Base-by-base conservation (phyloP, 2,888 invertebrate genomes). In the Coenonympha glycerion region DNA sequence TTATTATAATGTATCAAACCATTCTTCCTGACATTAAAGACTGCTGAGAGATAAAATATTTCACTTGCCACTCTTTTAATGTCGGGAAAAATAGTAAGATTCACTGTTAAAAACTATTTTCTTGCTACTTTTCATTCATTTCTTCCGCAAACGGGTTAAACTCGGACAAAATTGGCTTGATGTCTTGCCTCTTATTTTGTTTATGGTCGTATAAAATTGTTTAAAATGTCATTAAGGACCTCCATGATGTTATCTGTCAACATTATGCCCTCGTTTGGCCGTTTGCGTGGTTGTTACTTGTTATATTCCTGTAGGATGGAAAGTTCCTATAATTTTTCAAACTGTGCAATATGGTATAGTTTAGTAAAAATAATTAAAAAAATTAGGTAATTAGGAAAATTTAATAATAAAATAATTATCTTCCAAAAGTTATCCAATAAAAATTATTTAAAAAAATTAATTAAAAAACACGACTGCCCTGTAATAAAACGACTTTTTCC, bases 191-290 rank as follows among this genome's bases (percentile, higher is more conserved):
- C 31, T 22, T 22, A 31, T 34, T 33, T 49, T 16, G 37, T 46
- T 36, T 46, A 34, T 26, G 24, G 16, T 2, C n/a, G 3, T 22
- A 44, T 31, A 33, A 34, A 34, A 33, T 33, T 33, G 21, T 34
- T 45, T 24, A 34, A 45, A 45, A 45, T 34, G 24, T 34, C 24
- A 16, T 45, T 34, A 45, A 13, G 22, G 30, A 34, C 45, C 45
- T 45, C 48, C 47, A 49, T 39, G 49, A 52, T 49, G 51, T 53
- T 55, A 58, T 56, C 58, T 57, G 53, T 55, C 52, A 55, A 53
- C 56, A 56, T 60, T 58, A 62, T 53, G 59, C 47, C 49, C 57
- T 54, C 57, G 57, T 63, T 65, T 58, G 55, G 55, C 56, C 47
- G 57, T 58, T 59, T 55, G 6, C 15, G 6, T 11, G 31, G 31